Percentiles rank a stretch among this genome's conserved stretches.
Conservation (phyloP, 2,888 invertebrate genomes). For the Hirtodrosophila duncani region DNA sequence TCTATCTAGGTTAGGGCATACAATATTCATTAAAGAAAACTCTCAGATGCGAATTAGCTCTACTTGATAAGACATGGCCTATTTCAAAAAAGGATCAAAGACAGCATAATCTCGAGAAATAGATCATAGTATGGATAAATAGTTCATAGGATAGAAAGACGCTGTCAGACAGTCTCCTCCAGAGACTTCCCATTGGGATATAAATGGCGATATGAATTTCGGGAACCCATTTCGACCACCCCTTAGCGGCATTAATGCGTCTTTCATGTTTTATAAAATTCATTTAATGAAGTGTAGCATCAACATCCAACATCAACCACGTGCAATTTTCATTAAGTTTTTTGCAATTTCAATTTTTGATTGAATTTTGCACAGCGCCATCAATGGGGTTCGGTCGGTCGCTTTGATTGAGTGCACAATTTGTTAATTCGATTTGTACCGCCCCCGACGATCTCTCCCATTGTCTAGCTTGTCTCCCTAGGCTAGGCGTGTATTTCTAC, state of each 20-base stretch:
- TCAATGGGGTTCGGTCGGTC: too few species aligned
- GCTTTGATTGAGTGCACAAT: conserved; percentile 63
- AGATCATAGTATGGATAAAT: too few species aligned
- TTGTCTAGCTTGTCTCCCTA: not conserved
- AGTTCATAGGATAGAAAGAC: too few species aligned
- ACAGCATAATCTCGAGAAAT: too few species aligned
- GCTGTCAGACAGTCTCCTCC: too few species aligned
- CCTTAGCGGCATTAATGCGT: not conserved
- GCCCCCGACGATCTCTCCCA: not conserved
- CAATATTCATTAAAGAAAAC: too few species aligned
- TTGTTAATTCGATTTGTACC: conserved; percentile 59
- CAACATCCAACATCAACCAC: conserved; percentile 18
- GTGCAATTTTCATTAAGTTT: conserved; percentile 37
- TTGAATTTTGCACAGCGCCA: conserved; percentile 42
- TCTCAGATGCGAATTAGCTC: too few species aligned
- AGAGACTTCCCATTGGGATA: too few species aligned
- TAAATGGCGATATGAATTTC: too few species aligned
- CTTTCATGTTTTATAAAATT: conserved; percentile 17
- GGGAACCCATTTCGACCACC: not conserved
- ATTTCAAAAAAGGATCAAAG: too few species aligned
- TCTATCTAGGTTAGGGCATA: too few species aligned
- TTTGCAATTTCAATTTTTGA: conserved; percentile 33
- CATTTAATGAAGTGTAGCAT: conserved; percentile 51
- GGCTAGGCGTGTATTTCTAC: conserved; percentile 2
- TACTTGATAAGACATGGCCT: too few species aligned